Base-by-base conservation (phyloP, 2,888 invertebrate genomes). In the Branchellion lobata region DNA sequence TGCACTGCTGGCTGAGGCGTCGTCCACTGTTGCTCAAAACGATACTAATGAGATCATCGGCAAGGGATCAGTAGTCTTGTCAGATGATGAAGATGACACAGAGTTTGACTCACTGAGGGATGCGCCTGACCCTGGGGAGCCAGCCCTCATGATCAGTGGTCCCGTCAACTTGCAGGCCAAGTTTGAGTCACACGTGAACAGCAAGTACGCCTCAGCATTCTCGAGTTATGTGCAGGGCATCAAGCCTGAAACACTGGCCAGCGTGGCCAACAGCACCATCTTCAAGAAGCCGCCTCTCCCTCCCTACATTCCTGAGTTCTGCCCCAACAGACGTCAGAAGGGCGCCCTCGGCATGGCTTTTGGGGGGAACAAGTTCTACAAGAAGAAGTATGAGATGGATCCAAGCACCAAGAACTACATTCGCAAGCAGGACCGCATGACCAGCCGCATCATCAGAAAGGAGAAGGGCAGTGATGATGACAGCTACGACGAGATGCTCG, bases 221-320 rank as follows among this genome's bases (percentile, higher is more conserved):
- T 80, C 86, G 33, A 85, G 84, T 81, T 86, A 85, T 81, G 81
- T 86, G 34, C 85, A 85, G 82, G 86, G 86, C 24, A 84, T 85
- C 79, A 86, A 86, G 78, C 85, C 85, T 36, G 86, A 86, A 81
- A 86, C 86, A 1, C 81, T 86, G 71, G 85, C 85, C 8, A 85
- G 85, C 81, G 84, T 86, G 51, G 85, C 85, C 79, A 84, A 51
- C 75, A 83, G 85, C 81, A 84, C 84, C 40, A 83, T 85, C 57
- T 29, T 83, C 78, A 84, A 83, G 40, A 85, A 84, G 81, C 86
- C 86, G 51, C 84, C 84, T 81, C 80, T 86, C 79, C 86, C 86
- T 72, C 85, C 86, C 77, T 86, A 86, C 82, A 84, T 85, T 77
- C 86, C 86, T 1, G 86, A 86, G 78, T 85, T 85, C 1, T 83